Base-by-base conservation (phyloP, 2,888 invertebrate genomes). In the Lasioglossum vierecki region DNA sequence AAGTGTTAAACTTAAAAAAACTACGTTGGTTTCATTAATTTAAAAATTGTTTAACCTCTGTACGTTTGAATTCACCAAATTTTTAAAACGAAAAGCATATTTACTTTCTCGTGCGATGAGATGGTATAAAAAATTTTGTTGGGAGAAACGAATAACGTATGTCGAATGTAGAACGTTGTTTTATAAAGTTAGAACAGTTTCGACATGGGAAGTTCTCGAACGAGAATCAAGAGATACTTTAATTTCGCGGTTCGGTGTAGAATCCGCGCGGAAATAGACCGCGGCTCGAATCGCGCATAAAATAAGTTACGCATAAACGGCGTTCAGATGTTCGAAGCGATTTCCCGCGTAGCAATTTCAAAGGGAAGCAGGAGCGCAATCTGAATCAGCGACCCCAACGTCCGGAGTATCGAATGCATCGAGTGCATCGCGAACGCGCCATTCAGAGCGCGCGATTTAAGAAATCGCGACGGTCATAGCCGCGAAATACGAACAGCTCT, bases 401-500 rank as follows among this genome's bases (percentile, higher is more conserved):
- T 68, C 70, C 41, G 70, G 39, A 22, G 18, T 39, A 39, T 22
- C 39, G 9, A 39, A 22, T 22, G 35, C 30, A 3, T 35, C 15
- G 63, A 30, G 63, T 15, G 30, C 66, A 63, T 35, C 22, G 22
- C 11, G 11, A 4, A 2, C 35, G 68, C n/a, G 13, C 70, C 70
- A 70, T 70, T 70, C 41, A 41, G 2, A 22, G 70, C 11, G n/a
- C n/a, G 70, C n/a, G 41, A 13, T 41, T 70, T 4, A n/a, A 41
- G 22, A n/a, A 39, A 22, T 22, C 30, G 11, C 49, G 8, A 18
- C 26, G 41, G 39, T 41, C 75, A 76, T 68, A 79, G 60, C 44
- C 35, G 68, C 79, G 72, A 76, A 83, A 84, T 79, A 83, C 84
- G 83, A 84, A 63, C 71, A 63, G 13, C 30, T 73, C 9, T 35